Percentiles rank a stretch among this genome's conserved stretches.
These are phyloP conservation scores for Gnathonemus echidnorhynchus DNA, from an alignment of 2,113 vertebrate genomes.

Conservation along the genomic window DNA sequence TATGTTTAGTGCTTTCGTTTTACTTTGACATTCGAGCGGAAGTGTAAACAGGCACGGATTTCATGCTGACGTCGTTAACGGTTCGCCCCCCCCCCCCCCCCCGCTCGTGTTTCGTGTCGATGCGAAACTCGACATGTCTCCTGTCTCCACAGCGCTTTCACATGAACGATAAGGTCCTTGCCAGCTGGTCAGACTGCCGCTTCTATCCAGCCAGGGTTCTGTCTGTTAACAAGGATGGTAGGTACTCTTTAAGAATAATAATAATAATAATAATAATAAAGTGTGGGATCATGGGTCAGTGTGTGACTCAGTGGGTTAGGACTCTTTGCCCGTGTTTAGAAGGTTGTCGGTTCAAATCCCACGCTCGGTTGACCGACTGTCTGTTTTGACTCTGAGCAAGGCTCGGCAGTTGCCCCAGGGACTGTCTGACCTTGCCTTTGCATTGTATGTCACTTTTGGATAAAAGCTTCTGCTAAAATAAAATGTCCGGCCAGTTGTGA, in stretches of 20 bases:
- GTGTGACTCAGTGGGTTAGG: not conserved
- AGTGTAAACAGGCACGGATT: not conserved
- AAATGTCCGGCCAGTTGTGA: not conserved
- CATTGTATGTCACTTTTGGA: not conserved
- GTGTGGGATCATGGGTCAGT: not conserved
- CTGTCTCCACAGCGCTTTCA: slow-evolving; percentile 69
- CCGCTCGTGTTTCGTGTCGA: not conserved
- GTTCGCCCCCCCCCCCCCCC: too few species aligned
- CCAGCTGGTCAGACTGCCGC: slow-evolving; percentile 95
- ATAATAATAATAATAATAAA: not conserved
- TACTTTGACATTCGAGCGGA: not conserved
- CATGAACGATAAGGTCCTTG: slow-evolving; percentile 83
- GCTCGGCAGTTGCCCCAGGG: not conserved
- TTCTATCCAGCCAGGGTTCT: slow-evolving; percentile 96
- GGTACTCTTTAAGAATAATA: slow-evolving; percentile 36
- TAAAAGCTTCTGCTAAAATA: not conserved
- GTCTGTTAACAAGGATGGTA: slow-evolving; percentile 88
- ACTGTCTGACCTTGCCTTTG: not conserved
- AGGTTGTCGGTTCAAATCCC: not conserved
- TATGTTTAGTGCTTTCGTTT: not conserved
- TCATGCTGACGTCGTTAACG: not conserved
- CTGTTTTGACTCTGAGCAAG: not conserved
- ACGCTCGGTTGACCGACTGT: not conserved
- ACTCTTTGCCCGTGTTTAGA: not conserved
- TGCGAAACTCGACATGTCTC: not conserved